Base-by-base conservation (phyloP, 2,888 invertebrate genomes). In the Mythimna vitellina region DNA sequence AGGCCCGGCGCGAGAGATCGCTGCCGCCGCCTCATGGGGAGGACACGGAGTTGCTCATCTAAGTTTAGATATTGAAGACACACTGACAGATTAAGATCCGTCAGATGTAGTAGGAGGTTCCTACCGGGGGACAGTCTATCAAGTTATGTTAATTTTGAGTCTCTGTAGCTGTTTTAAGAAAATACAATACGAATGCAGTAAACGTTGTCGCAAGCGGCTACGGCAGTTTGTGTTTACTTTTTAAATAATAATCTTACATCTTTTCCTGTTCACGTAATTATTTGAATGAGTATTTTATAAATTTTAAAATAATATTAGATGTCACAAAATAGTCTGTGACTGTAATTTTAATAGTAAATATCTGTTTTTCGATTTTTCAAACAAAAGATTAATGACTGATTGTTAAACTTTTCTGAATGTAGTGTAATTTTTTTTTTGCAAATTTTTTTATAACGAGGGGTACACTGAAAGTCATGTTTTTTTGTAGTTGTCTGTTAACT, bases 111-210 rank as follows among this genome's bases (percentile, higher is more conserved):
- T 7, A 14, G 7, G 10, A 14, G 35, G 35, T 35, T 12, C 32
- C n/a, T n/a, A 32, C 20, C 9, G 35, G n/a, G n/a, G 10, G 10
- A 58, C 58, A 10, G 35, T 38, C 7, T 7, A 58, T 58, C 35
- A 58, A 58, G 58, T 58, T 38, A 58, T 58, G 58, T 22, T 58
- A 58, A 58, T 58, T 58, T 12, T 35, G 35, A n/a, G 58, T n/a
- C 35, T 12, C 20, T 57, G n/a, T 58, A n/a, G 6, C 29, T 20
- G 35, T 35, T 35, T n/a, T 35, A n/a, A 35, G 35, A 58, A n/a
- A 58, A 58, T n/a, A 58, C n/a, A 58, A 38, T 38, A 58, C 20
- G 3, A 56, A 56, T 17, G 57, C 20, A 57, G 9, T 29, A 17
- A 29, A 20, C 14, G 22, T 56, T 8, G 7, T 42, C 14, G 12